Evolutionary conservation across 1,140 invertebrate species (phyloP).

Genomic region (Diorhabda sublineata): DNA sequence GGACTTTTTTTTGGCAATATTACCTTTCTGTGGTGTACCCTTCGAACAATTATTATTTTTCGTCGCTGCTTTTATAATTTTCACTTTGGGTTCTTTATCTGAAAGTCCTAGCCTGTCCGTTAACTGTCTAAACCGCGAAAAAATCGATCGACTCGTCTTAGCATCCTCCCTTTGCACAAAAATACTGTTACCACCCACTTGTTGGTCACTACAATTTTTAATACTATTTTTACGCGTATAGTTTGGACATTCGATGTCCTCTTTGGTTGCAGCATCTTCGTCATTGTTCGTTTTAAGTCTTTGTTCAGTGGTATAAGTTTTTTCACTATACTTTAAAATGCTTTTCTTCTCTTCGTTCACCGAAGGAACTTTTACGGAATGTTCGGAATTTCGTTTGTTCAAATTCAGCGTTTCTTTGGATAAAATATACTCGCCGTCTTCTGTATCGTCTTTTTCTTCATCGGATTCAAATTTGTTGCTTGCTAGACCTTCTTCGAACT

Average conservation of each 20-base stretch:
- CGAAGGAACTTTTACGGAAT: constrained; percentile 36
- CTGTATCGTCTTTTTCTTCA: constrained; percentile 21
- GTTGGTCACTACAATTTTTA: constrained; percentile 19
- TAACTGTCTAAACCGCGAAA: constrained; percentile 42
- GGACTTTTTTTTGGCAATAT: constrained; percentile 14
- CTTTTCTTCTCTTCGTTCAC: constrained; percentile 40
- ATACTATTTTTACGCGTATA: constrained; percentile 26
- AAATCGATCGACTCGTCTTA: constrained; percentile 36
- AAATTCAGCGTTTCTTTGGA: constrained; percentile 45
- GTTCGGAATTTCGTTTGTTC: constrained; percentile 44
- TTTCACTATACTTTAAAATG: constrained; percentile 40
- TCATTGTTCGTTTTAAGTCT: constrained; percentile 31
- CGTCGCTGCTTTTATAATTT: constrained; percentile 25
- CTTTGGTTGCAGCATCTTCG: constrained; percentile 11
- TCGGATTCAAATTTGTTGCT: constrained; percentile 21
- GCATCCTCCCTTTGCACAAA: constrained; percentile 32
- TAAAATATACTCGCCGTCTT: constrained; percentile 34
- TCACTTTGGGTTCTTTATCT: constrained; percentile 31
- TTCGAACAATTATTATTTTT: constrained; percentile 36
- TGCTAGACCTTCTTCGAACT: constrained; percentile 29
- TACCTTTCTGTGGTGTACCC: constrained; percentile 26
- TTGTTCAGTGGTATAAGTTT: constrained; percentile 28
- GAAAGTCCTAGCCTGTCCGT: constrained; percentile 44
- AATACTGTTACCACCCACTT: constrained; percentile 32
- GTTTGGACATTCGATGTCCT: constrained; percentile 11